phyloP scores from a whole-genome alignment of 2,113 vertebrate species.

The Stegostoma tigrinum region DNA sequence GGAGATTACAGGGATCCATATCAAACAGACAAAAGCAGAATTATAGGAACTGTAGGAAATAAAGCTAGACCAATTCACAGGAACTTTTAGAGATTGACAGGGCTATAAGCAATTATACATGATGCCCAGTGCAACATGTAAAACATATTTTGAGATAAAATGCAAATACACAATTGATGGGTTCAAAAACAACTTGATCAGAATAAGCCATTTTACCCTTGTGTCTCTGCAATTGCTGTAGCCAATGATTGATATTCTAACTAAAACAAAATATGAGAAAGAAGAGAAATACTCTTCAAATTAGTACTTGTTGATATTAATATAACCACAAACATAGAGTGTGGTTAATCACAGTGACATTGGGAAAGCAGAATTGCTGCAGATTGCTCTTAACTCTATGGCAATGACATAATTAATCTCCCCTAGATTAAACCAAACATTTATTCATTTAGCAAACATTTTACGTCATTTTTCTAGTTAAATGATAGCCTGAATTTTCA shows the following conservation, averaged over 20 bases:
- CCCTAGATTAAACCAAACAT: too few species aligned
- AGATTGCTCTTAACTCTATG: too few species aligned
- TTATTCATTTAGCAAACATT: too few species aligned
- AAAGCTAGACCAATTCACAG: neutral
- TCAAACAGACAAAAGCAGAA: neutral
- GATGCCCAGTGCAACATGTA: neutral
- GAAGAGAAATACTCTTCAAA: neutral
- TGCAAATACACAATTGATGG: neutral
- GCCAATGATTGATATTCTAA: neutral
- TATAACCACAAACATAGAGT: neutral
- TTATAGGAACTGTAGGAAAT: neutral
- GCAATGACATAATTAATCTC: too few species aligned
- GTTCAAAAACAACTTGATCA: neutral
- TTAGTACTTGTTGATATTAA: neutral
- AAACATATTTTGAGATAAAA: neutral
- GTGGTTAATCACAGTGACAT: neutral
- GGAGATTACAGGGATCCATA: neutral
- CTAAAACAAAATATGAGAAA: neutral
- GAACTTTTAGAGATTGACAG: neutral
- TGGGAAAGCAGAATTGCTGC: too few species aligned
- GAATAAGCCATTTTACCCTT: neutral
- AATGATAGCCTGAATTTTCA: too few species aligned
- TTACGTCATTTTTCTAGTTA: too few species aligned
- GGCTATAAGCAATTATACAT: neutral
- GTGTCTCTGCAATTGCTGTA: neutral